These are phyloP conservation scores for Rhorus exstirpatorius DNA, from an alignment of 2,888 invertebrate species.

Conservation along the genomic window DNA sequence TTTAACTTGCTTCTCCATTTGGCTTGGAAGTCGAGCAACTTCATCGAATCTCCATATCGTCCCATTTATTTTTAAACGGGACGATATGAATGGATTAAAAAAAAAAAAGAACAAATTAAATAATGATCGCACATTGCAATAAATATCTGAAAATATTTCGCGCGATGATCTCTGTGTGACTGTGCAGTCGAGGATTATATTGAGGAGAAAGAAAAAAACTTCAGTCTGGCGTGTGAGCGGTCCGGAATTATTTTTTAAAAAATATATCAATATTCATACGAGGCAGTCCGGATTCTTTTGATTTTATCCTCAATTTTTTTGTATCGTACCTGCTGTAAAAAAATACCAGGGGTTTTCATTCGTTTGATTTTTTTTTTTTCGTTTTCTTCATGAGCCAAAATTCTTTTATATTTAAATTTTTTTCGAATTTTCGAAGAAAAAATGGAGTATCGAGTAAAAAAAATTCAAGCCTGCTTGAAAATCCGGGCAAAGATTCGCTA, in stretches of 20 bases:
- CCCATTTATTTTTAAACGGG: constrained; percentile 33
- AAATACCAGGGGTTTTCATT: too few species aligned
- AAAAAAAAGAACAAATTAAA: constrained; percentile 3
- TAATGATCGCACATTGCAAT: constrained; percentile 23
- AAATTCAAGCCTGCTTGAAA: too few species aligned
- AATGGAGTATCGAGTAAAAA: too few species aligned
- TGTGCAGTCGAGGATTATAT: constrained; percentile 45
- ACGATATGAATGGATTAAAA: constrained; percentile 6
- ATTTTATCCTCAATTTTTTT: not conserved
- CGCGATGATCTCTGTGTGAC: constrained; percentile 60
- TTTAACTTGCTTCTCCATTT: not conserved
- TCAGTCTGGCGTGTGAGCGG: constrained; percentile 44
- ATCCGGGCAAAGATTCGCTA: too few species aligned
- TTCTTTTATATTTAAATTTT: too few species aligned
- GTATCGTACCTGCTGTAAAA: too few species aligned
- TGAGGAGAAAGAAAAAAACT: constrained; percentile 45
- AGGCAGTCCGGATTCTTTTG: too few species aligned
- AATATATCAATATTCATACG: constrained; percentile 35
- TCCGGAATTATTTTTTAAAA: constrained; percentile 51
- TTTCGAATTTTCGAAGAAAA: too few species aligned
- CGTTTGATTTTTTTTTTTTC: too few species aligned
- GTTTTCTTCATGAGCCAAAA: too few species aligned
- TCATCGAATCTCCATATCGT: not conserved
- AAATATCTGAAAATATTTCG: constrained; percentile 44
- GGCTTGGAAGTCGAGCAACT: constrained; percentile 6